Evolutionary conservation across 2,888 invertebrate species (phyloP).

Genomic region (Melipona bicolor): DNA sequence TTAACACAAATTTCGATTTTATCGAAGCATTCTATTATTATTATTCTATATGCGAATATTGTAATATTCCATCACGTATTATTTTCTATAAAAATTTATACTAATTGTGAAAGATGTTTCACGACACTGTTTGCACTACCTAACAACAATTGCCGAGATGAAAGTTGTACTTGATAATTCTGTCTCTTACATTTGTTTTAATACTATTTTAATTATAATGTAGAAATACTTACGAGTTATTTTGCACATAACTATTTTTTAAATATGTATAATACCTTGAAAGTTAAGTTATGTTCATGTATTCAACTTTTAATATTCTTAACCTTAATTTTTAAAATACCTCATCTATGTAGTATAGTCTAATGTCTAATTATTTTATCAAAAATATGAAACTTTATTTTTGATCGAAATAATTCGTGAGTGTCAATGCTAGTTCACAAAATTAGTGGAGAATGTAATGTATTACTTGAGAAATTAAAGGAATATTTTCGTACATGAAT

Average conservation of each 20-base stretch:
- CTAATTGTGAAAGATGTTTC: neutral
- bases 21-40: neutral
- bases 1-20: neutral
- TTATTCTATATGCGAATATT: too few species aligned
- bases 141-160: neutral
- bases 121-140: neutral
- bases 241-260: too few species aligned
- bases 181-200: neutral
- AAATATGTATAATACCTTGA: too few species aligned
- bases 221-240: too few species aligned
- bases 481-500: too few species aligned
- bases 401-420: neutral
- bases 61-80: neutral
- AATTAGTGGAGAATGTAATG: neutral
- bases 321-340: neutral
- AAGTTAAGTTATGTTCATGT: too few species aligned
- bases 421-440: neutral
- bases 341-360: too few species aligned
- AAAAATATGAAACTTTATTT: too few species aligned
- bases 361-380: too few species aligned
- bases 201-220: neutral
- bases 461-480: too few species aligned
- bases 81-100: neutral
- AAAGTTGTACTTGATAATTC: neutral
- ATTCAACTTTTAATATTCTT: neutral